These are phyloP conservation scores for Eubasilissa regina DNA, from an alignment of 1,140 invertebrate species.

Conservation along the genomic window DNA sequence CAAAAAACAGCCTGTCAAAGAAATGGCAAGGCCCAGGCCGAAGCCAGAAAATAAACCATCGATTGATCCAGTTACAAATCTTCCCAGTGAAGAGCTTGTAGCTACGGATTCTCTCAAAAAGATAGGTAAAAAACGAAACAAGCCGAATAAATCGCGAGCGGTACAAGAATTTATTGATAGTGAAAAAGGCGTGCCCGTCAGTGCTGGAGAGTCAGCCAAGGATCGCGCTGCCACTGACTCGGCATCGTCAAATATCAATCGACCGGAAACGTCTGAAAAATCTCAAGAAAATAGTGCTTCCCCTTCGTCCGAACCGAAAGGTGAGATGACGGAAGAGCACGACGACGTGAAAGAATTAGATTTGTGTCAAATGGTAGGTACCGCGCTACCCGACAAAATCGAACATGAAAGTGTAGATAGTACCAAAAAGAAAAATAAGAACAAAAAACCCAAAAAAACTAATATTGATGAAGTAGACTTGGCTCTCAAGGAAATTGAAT, in stretches of 20 bases:
- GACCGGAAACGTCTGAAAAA: conserved; percentile 34
- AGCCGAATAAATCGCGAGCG: conserved; percentile 48
- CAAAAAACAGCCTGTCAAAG: conserved; percentile 55
- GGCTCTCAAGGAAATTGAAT: conserved; percentile 72
- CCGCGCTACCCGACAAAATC: conserved; percentile 33
- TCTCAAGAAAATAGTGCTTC: conserved; percentile 59
- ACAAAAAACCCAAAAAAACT: conserved; percentile 66
- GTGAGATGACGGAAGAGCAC: background rate
- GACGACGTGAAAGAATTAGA: background rate
- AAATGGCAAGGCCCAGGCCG: conserved; percentile 50
- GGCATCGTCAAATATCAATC: conserved; percentile 17
- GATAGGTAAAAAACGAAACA: conserved; percentile 56
- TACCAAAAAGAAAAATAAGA: conserved; percentile 68
- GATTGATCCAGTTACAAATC: conserved; percentile 33
- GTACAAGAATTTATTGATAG: conserved; percentile 36
- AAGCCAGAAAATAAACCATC: conserved; percentile 51
- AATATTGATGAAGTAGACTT: conserved; percentile 72
- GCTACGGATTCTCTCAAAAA: conserved; percentile 44
- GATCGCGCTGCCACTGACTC: conserved; percentile 30
- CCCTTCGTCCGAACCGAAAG: conserved; percentile 33
- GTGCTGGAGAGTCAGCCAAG: conserved; percentile 53
- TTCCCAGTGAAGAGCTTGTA: conserved; percentile 42
- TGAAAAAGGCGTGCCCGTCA: conserved; percentile 32
- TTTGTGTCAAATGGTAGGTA: conserved; percentile 59
- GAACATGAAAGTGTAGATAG: conserved; percentile 59